Percentiles rank a stretch among this genome's conserved stretches.
These are phyloP conservation scores for Anguilla megastoma DNA, from an alignment of 2,797 vertebrate species.

Conservation along the genomic window DNA sequence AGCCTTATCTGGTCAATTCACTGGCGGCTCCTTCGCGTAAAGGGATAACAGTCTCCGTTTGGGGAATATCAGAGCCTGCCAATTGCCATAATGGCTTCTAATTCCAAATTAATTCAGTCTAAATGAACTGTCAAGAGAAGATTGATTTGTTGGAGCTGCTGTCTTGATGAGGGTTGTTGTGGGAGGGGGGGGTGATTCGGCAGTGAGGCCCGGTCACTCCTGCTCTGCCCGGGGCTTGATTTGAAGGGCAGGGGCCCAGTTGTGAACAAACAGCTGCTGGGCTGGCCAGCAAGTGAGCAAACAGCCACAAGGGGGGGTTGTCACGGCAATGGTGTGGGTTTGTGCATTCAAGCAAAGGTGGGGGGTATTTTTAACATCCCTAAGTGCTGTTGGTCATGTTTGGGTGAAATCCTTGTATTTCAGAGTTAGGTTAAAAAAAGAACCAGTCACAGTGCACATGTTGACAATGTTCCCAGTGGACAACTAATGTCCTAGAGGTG, in stretches of 20 bases:
- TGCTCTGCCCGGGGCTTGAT: conserved; percentile 72
- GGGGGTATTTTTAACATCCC: background rate
- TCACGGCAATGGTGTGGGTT: conserved; percentile 44
- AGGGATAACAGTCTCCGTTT: conserved; percentile 71
- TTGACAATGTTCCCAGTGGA: background rate
- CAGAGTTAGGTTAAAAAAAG: background rate
- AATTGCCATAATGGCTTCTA: conserved; percentile 88
- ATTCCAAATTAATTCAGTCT: conserved; percentile 97
- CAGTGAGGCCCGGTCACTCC: conserved; percentile 76
- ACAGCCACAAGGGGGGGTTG: conserved; percentile 64
- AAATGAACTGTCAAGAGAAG: conserved; percentile 95
- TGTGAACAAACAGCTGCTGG: conserved; percentile 70
- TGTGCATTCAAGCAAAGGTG: background rate
- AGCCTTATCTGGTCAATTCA: conserved; percentile 76
- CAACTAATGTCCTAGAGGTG: background rate
- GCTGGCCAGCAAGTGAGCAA: conserved; percentile 70
- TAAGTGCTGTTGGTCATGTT: conserved; percentile 27
- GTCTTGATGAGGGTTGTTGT: conserved; percentile 81
- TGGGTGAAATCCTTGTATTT: background rate
- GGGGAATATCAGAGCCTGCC: conserved; percentile 87
- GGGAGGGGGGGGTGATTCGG: conserved; percentile 75
- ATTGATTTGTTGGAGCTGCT: conserved; percentile 87
- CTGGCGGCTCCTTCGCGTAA: conserved; percentile 67
- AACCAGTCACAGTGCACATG: background rate
- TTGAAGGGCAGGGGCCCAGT: conserved; percentile 61